These are phyloP conservation scores for Formica exsecta DNA, from an alignment of 1,140 invertebrate species.

Conservation along the genomic window DNA sequence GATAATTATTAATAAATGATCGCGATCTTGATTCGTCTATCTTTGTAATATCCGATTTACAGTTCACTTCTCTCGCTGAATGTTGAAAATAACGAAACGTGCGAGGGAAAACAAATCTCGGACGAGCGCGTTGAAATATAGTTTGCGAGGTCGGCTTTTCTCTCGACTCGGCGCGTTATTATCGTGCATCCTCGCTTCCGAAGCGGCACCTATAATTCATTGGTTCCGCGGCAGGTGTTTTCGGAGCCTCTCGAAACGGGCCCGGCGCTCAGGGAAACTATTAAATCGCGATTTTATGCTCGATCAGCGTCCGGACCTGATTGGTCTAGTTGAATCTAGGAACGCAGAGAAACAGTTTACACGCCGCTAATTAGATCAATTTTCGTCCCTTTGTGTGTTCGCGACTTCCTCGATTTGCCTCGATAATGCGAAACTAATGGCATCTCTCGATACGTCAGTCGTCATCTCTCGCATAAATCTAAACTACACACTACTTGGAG, in stretches of 20 bases:
- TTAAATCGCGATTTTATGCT: conserved; percentile 80
- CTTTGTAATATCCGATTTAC: neutral
- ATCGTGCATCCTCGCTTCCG: conserved; percentile 41
- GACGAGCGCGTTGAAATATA: neutral
- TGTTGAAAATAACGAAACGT: neutral
- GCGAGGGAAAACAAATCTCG: neutral
- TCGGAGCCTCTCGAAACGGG: conserved; percentile 48
- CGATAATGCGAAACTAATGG: conserved; percentile 54
- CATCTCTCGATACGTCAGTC: neutral
- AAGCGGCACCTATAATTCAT: conserved; percentile 71
- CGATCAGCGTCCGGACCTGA: conserved; percentile 68
- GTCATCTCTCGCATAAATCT: neutral
- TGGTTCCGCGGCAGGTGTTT: conserved; percentile 76
- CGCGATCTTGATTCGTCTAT: neutral
- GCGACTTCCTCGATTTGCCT: neutral
- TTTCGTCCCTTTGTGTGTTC: neutral
- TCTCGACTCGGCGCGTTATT: conserved; percentile 55
- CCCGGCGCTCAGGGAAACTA: conserved; percentile 67
- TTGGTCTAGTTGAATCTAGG: conserved; percentile 39
- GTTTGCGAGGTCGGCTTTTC: conserved; percentile 29
- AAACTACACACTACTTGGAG: neutral
- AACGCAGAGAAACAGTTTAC: conserved; percentile 31
- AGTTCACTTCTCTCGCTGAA: neutral
- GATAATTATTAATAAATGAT: neutral
- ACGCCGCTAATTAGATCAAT: conserved; percentile 59